Percentiles rank a stretch among this genome's conserved stretches.
Evolutionary conservation across 1,140 invertebrate species (phyloP).

Genomic region (Rhagoletis pomonella): DNA sequence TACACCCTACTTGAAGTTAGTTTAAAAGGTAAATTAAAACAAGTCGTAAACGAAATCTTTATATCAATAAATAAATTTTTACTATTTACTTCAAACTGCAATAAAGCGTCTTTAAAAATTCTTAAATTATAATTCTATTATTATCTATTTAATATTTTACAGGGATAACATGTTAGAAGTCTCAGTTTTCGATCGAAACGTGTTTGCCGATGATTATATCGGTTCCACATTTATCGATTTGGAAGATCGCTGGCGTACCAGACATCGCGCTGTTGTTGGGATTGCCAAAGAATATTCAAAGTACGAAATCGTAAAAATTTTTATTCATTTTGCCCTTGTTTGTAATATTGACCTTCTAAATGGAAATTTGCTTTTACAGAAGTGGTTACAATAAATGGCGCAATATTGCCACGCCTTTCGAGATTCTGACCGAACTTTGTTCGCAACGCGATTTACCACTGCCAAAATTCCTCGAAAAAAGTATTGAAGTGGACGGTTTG

Average conservation of each 20-base stretch:
- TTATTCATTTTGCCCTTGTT: neutral
- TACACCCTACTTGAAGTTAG: too few relatives aligned
- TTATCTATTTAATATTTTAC: constrained; percentile 3
- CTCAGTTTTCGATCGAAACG: constrained; percentile 86
- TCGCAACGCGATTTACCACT: constrained; percentile 78
- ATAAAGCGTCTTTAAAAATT: too few relatives aligned
- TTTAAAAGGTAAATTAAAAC: too few relatives aligned
- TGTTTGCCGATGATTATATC: constrained; percentile 85
- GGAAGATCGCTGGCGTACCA: constrained; percentile 89
- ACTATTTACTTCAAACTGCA: too few relatives aligned
- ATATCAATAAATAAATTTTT: too few relatives aligned
- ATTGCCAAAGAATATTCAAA: constrained; percentile 81
- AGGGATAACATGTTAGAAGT: constrained; percentile 83
- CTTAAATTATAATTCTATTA: too few relatives aligned
- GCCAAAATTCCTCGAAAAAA: constrained; percentile 74
- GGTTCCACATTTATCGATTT: constrained; percentile 90
- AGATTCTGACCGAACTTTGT: constrained; percentile 84
- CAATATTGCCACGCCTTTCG: constrained; percentile 83
- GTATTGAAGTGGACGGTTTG: constrained; percentile 66
- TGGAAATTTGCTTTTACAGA: constrained; percentile 62
- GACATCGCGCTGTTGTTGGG: constrained; percentile 86
- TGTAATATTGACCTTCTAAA: neutral
- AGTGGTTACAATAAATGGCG: constrained; percentile 87
- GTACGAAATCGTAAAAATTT: constrained; percentile 70
- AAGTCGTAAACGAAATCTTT: too few relatives aligned